Percentiles rank a stretch among this genome's conserved stretches.
Conservation (phyloP, 2,113 vertebrate species). For the Ciconia stormi region DNA sequence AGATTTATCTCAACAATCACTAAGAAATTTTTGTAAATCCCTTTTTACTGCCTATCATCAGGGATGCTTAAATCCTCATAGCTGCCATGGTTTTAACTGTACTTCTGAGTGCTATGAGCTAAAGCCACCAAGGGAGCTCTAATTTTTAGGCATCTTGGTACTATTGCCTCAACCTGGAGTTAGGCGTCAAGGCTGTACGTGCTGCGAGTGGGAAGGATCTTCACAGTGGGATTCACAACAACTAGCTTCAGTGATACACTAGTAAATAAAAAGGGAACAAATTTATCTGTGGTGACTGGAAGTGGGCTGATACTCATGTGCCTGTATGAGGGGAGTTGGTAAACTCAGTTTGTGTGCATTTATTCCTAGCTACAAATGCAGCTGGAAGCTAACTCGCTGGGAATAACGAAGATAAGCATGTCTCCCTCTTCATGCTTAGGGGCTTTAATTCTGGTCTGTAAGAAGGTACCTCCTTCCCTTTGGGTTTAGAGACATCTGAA, state of each 20-base stretch:
- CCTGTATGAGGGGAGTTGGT: neutral
- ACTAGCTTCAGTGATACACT: neutral
- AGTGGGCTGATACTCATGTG: neutral
- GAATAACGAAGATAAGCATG: accelerated
- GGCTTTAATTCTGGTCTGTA: neutral
- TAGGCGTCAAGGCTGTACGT: neutral
- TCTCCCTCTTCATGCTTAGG: neutral
- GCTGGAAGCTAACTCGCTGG: neutral
- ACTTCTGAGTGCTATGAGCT: neutral
- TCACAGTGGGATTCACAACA: neutral
- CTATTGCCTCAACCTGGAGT: neutral
- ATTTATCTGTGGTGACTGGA: neutral
- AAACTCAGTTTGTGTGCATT: neutral
- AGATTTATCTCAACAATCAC: neutral
- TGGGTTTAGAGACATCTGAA: neutral
- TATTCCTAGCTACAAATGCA: neutral
- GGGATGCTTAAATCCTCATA: neutral
- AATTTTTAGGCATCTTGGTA: neutral
- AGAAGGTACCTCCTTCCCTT: neutral
- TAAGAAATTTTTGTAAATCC: neutral
- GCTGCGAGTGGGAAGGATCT: neutral
- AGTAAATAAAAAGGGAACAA: neutral
- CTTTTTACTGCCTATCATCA: neutral
- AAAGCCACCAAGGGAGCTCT: neutral
- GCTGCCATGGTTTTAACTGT: neutral